Evolutionary conservation across 2,113 vertebrate species (phyloP).

Genomic region (Datnioides undecimradiatus): DNA sequence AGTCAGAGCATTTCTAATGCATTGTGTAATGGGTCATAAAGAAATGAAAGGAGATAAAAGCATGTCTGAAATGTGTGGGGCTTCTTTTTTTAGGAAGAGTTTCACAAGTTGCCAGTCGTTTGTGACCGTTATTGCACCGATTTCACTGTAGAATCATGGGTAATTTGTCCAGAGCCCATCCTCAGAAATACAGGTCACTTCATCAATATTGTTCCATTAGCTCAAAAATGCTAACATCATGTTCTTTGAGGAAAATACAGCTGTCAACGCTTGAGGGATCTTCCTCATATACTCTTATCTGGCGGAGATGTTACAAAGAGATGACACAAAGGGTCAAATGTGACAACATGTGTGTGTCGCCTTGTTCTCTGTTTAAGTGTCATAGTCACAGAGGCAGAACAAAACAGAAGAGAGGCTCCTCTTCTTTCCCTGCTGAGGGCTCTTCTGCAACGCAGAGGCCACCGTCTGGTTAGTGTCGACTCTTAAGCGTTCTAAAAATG

Average conservation of each 20-base stretch:
- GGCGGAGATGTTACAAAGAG: not conserved
- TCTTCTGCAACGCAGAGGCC: not conserved
- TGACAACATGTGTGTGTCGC: not conserved
- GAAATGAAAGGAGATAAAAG: constrained; percentile 11
- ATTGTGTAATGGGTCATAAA: constrained; percentile 1
- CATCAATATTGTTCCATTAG: too few species aligned
- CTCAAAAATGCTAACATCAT: not conserved
- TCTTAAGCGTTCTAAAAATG: constrained; percentile 59
- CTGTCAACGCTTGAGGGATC: not conserved
- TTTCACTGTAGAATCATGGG: not conserved
- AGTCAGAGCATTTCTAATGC: constrained; percentile 34
- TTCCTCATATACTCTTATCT: constrained; percentile 22
- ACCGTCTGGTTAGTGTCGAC: constrained; percentile 60
- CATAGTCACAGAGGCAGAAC: constrained; percentile 10
- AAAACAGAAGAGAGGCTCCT: not conserved
- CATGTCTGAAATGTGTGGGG: constrained; percentile 16
- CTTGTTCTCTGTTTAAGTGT: not conserved
- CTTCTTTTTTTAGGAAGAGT: too few species aligned
- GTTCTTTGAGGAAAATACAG: constrained; percentile 2
- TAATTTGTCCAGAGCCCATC: not conserved
- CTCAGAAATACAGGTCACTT: not conserved
- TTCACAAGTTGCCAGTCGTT: constrained; percentile 10
- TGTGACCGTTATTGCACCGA: not conserved
- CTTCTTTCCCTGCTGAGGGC: too few species aligned
- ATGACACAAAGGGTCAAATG: not conserved